Conservation (phyloP, 2,888 invertebrate genomes). For the Ophion slaviceki region DNA sequence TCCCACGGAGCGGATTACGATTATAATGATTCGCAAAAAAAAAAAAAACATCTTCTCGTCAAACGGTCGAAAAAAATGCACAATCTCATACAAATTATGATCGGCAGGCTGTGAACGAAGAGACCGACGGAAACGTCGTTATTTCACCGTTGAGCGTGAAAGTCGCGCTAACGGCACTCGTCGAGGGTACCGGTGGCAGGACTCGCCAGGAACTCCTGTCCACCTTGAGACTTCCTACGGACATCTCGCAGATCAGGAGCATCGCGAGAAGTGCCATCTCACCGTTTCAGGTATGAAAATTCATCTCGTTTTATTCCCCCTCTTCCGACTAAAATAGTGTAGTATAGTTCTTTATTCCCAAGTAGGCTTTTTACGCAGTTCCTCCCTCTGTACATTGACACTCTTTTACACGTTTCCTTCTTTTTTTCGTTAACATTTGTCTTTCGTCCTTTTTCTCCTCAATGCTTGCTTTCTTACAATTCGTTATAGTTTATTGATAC, state of each 20-base stretch:
- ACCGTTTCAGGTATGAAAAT: conserved; percentile 82
- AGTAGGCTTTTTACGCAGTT: no score
- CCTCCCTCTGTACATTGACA: no score
- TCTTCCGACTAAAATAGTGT: neutral
- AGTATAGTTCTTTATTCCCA: no score
- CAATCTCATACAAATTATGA: conserved; percentile 24
- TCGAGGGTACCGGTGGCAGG: conserved; percentile 86
- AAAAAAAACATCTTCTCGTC: neutral
- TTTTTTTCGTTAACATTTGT: no score
- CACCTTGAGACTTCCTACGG: conserved; percentile 85
- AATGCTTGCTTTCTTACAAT: no score
- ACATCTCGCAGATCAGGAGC: conserved; percentile 73
- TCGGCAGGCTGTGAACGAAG: conserved; percentile 68
- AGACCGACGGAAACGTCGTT: conserved; percentile 85
- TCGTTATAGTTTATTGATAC: no score
- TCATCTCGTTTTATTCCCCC: conserved; percentile 71
- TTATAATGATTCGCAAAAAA: neutral
- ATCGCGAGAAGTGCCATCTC: conserved; percentile 70
- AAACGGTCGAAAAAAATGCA: conserved; percentile 10
- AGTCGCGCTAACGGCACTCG: conserved; percentile 86
- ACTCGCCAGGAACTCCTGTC: conserved; percentile 86
- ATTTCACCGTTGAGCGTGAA: conserved; percentile 89
- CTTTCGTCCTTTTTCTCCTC: no score
- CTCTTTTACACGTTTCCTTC: no score
- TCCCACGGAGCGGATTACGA: neutral